Evolutionary conservation across 2,797 vertebrate species (phyloP).

Genomic region (Crypturellus tataupa): DNA sequence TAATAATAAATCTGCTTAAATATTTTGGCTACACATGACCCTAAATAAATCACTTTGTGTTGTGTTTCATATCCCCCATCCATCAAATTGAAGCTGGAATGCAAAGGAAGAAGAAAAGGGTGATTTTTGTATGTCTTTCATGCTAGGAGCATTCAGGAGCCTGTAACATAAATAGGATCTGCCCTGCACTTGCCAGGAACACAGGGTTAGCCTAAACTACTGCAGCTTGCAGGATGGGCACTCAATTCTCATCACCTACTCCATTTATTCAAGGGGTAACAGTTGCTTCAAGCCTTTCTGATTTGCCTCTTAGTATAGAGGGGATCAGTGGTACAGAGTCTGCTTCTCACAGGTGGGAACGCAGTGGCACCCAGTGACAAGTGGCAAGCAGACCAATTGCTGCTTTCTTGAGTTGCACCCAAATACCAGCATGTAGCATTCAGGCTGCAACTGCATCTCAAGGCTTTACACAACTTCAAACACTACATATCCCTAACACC

Average conservation of each 20-base stretch:
- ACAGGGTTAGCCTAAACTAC: not conserved
- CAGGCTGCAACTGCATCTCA: not conserved
- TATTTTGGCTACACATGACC: not conserved
- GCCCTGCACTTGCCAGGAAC: not conserved
- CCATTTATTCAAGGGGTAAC: not conserved
- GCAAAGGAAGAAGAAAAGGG: not conserved
- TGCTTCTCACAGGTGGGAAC: not conserved
- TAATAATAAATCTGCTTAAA: not conserved
- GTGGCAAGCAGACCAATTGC: not conserved
- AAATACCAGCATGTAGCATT: rapidly evolving
- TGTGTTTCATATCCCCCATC: not conserved
- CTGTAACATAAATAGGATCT: not conserved
- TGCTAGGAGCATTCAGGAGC: not conserved
- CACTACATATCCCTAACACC: rapidly evolving
- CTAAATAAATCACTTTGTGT: not conserved
- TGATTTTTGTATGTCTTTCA: not conserved
- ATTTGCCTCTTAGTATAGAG: not conserved
- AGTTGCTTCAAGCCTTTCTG: not conserved
- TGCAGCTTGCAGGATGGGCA: not conserved
- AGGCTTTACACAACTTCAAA: not conserved
- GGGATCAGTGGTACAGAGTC: not conserved
- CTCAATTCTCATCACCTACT: rapidly evolving
- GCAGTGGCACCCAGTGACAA: not conserved
- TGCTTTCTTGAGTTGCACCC: not conserved
- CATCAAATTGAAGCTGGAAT: not conserved